Conservation (phyloP, 1,140 invertebrate species). For the Drosophila guanche region DNA sequence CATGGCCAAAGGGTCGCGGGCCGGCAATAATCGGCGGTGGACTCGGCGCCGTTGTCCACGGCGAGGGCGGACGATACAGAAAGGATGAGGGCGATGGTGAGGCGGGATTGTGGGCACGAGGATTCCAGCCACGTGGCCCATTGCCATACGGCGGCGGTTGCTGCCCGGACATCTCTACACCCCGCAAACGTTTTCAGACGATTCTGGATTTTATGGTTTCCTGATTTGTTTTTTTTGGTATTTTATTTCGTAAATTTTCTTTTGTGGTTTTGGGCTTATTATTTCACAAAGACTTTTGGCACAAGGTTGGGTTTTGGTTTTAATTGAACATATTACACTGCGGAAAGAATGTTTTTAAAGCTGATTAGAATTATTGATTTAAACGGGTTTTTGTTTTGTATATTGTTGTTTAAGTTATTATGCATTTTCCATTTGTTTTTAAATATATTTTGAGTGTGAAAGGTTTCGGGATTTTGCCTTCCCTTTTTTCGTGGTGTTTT, state of each 20-base stretch:
- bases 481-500: not conserved
- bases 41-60: conserved; percentile 84
- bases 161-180: conserved; percentile 85
- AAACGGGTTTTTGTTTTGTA: not conserved
- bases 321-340: conserved; percentile 76
- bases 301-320: conserved; percentile 38
- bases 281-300: conserved; percentile 52
- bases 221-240: conserved; percentile 7
- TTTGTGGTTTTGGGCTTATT: conserved; percentile 4
- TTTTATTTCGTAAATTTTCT: conserved; percentile 23
- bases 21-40: conserved; percentile 87
- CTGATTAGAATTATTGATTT: conserved; percentile 7
- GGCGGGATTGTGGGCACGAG: conserved; percentile 70
- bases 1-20: conserved; percentile 84
- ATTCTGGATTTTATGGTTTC: conserved; percentile 2
- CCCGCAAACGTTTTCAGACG: conserved; percentile 24
- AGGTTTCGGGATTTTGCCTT: not conserved
- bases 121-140: conserved; percentile 84
- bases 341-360: conserved; percentile 1
- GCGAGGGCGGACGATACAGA: conserved; percentile 86
- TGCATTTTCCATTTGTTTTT: not conserved
- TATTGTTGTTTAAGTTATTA: not conserved
- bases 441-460: conserved; percentile 14
- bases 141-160: conserved; percentile 85
- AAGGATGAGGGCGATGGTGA: conserved; percentile 84